Conservation (phyloP, 2,113 vertebrate genomes). For the Rutilus rutilus region DNA sequence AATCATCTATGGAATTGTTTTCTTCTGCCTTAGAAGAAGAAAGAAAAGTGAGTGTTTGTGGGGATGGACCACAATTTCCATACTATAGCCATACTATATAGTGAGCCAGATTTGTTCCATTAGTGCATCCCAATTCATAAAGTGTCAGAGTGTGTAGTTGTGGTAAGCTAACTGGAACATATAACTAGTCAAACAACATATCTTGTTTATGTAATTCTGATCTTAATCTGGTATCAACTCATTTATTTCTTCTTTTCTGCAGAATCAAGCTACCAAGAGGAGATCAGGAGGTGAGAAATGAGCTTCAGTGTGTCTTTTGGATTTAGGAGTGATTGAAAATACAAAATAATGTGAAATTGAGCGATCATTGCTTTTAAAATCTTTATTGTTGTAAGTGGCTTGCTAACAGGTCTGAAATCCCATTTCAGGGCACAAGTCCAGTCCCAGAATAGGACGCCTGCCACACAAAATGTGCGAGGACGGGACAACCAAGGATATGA, state of each 20-base stretch:
- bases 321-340: constrained; percentile 1
- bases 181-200: neutral
- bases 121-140: neutral
- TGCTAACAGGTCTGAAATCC: constrained; percentile 35
- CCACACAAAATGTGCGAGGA: constrained; percentile 44
- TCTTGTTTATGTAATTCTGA: neutral
- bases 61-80: neutral
- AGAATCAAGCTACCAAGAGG: constrained; percentile 69
- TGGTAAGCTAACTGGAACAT: neutral
- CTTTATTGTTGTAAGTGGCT: neutral
- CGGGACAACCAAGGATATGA: constrained; percentile 60
- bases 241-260: constrained; percentile 8
- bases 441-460: constrained; percentile 48
- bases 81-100: neutral
- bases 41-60: constrained; percentile 65
- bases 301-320: neutral
- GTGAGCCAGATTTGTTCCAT: neutral
- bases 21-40: constrained; percentile 68
- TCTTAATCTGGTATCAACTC: neutral
- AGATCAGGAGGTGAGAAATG: constrained; percentile 61
- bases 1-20: constrained; percentile 68
- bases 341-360: neutral
- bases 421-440: constrained; percentile 62
- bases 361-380: neutral
- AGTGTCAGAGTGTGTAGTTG: neutral